Evolutionary conservation across 1,140 invertebrate genomes (phyloP), one percentile per base, ranked within the genome.

Genomic region (Cheumatopsyche charites): DNA sequence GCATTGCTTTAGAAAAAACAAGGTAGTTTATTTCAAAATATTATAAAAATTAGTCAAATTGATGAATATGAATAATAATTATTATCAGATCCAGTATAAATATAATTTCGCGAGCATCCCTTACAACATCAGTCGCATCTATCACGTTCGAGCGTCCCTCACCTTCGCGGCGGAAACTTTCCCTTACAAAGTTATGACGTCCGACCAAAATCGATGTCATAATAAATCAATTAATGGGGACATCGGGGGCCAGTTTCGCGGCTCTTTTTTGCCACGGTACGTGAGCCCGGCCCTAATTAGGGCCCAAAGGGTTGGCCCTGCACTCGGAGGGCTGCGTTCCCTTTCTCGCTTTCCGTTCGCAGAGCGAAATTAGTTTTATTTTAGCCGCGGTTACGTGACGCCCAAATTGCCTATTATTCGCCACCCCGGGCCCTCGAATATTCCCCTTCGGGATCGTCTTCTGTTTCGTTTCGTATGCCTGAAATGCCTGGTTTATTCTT

Each of bases 131-230:
- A n/a, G 4, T 49, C 17, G 13, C 45, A 67, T 67, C 65, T 49
- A 67, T 67, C 66, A 65, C 55, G 55, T 17, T 58, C 23, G 19
- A 36, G 66, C 45, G 29, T 49, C 58, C 63, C 47, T 55, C 52
- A 43, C 66, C 66, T 69, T 73, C 71, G 62, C 41, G 52, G 49
- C 67, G 41, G 61, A n/a, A 67, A 69, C 67, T 63, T 73, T 69
- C 15, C 55, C 17, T 21, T 52, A 36, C 19, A 70, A 76, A 76
- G 70, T 73, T 73, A 73, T 76, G 75, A 73, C 72, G 71, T 76
- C 41, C 75, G 63, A 76, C 72, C 72, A 76, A 76, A 76, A 76
- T 76, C 75, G 75, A 76, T 76, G 75, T 76, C 75, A 76, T 76
- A 76, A 76, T 76, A 76, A 76, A 76, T 76, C 75, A 76, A 76